Conservation (phyloP, 2,797 vertebrate genomes). For the Vipera latastei region DNA sequence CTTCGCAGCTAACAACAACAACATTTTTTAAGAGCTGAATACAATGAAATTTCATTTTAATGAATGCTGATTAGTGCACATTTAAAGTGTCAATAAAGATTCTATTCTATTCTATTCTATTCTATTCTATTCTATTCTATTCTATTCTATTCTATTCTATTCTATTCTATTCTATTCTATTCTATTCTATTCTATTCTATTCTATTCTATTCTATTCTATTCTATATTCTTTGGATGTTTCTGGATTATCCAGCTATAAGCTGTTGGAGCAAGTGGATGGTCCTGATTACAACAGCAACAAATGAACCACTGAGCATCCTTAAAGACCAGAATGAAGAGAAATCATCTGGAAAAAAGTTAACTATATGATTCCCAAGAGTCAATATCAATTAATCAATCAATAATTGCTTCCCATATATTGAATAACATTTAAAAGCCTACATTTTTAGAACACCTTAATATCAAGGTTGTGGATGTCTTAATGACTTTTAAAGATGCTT, state of each 20-base stretch:
- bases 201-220: no score
- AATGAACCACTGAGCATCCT: background rate
- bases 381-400: background rate
- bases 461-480: conserved; percentile 54
- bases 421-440: background rate
- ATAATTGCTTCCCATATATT: background rate
- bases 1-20: no score
- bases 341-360: background rate
- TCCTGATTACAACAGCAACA: background rate
- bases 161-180: accelerated
- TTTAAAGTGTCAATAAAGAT: no score
- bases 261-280: background rate
- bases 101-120: no score
- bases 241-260: no score
- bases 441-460: background rate
- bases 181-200: accelerated
- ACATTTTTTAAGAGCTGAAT: no score
- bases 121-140: no score
- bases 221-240: no score
- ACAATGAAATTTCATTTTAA: no score
- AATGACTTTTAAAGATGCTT: conserved; percentile 60
- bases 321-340: background rate
- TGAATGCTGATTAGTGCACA: no score
- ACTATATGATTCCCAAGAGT: background rate
- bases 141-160: no score